Evolutionary conservation across 2,113 vertebrate genomes (phyloP).

Genomic region (Paramormyrops kingsleyae): DNA sequence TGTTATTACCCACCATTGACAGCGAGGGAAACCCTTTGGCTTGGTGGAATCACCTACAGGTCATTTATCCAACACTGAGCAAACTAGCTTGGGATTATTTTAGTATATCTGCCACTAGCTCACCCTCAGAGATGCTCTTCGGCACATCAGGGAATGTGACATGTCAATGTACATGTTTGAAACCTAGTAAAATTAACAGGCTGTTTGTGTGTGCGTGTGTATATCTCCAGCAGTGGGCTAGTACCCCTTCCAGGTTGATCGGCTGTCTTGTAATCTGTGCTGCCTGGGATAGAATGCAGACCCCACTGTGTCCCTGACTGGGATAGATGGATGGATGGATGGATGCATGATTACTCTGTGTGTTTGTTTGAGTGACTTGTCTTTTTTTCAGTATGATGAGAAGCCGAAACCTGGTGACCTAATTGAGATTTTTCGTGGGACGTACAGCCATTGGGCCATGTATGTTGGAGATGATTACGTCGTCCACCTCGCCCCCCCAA

Average conservation of each 20-base stretch:
- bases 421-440: slow-evolving; percentile 69
- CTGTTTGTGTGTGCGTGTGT: background rate
- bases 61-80: background rate
- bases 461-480: slow-evolving; percentile 73
- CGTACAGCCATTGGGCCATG: slow-evolving; percentile 76
- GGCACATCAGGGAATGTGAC: too few relatives aligned
- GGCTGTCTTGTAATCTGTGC: background rate
- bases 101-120: too few relatives aligned
- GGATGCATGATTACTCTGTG: background rate
- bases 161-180: too few relatives aligned
- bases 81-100: background rate
- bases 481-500: slow-evolving; percentile 69
- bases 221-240: background rate
- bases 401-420: slow-evolving; percentile 68
- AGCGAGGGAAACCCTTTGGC: too few relatives aligned
- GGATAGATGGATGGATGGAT: background rate
- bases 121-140: too few relatives aligned
- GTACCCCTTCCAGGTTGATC: background rate
- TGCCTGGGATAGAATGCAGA: background rate
- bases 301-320: background rate
- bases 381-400: slow-evolving; percentile 41
- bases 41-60: background rate
- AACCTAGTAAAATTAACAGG: too few relatives aligned
- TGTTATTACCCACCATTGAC: too few relatives aligned
- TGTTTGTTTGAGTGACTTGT: background rate